A percentile compares a stretch with the other conserved stretches of the same genome.
phyloP scores from a whole-genome alignment of 2,888 invertebrate genomes.

The Xylocampa areola region DNA sequence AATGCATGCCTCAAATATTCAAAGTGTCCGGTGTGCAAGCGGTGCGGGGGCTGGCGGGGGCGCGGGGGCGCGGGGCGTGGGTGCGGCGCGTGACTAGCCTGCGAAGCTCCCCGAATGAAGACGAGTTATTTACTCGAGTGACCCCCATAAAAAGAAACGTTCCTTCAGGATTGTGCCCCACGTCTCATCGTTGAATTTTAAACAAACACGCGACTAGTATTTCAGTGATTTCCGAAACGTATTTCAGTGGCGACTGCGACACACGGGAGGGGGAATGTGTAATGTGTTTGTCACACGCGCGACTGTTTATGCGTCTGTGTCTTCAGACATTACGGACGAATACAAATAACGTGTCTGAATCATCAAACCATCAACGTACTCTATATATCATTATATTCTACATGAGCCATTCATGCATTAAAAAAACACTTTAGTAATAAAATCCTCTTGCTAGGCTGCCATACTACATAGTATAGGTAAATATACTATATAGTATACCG shows the following conservation, averaged over 20 bases:
- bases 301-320: slow-evolving; percentile 30
- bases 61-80: slow-evolving; percentile 20
- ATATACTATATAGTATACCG: too few relatives aligned
- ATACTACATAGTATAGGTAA: too few relatives aligned
- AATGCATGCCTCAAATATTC: slow-evolving; percentile 54
- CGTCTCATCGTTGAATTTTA: slow-evolving; percentile 81
- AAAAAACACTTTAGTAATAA: not conserved
- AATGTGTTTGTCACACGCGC: slow-evolving; percentile 55
- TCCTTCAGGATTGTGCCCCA: slow-evolving; percentile 70
- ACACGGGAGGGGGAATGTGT: slow-evolving; percentile 55
- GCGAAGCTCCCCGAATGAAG: slow-evolving; percentile 66
- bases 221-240: slow-evolving; percentile 73
- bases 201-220: slow-evolving; percentile 70
- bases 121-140: slow-evolving; percentile 83
- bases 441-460: not conserved
- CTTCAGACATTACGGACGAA: slow-evolving; percentile 6
- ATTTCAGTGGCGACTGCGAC: slow-evolving; percentile 39
- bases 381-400: not conserved
- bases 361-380: slow-evolving; percentile 1
- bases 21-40: slow-evolving; percentile 46
- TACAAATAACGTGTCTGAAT: slow-evolving; percentile 12
- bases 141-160: slow-evolving; percentile 81
- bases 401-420: not conserved
- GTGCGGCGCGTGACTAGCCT: slow-evolving; percentile 64
- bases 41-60: slow-evolving; percentile 18